These are phyloP conservation scores for Acanthopleura granulata DNA, from an alignment of 2,888 invertebrate species.

Conservation along the genomic window DNA sequence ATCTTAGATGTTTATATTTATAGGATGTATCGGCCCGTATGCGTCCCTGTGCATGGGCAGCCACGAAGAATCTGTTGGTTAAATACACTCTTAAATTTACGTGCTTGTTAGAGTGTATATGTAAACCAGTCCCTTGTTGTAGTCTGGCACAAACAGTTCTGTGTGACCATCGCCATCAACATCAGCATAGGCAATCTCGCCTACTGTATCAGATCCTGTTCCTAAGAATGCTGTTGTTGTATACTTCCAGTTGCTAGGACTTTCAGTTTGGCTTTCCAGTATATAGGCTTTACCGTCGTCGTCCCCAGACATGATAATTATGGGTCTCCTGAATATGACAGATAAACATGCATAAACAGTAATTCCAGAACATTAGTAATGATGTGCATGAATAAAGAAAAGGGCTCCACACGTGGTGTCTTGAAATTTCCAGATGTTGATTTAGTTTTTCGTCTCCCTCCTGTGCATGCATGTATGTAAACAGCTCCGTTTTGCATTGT, in stretches of 20 bases:
- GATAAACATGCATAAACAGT: not conserved
- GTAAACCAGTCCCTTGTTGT: conserved; percentile 25
- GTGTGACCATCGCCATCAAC: conserved; percentile 33
- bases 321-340: conserved; percentile 22
- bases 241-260: conserved; percentile 32
- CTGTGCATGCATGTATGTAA: too few relatives aligned
- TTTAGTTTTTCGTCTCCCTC: too few relatives aligned
- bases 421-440: too few relatives aligned
- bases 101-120: conserved; percentile 22
- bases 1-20: too few relatives aligned
- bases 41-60: too few relatives aligned
- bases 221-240: conserved; percentile 15
- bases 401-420: too few relatives aligned
- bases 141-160: conserved; percentile 35
- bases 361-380: too few relatives aligned
- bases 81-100: too few relatives aligned
- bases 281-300: conserved; percentile 37
- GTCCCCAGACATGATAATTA: conserved; percentile 34
- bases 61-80: too few relatives aligned
- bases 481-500: too few relatives aligned
- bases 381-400: too few relatives aligned
- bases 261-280: conserved; percentile 23
- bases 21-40: too few relatives aligned
- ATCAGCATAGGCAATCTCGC: conserved; percentile 30
- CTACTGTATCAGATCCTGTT: conserved; percentile 24